Base-by-base conservation (phyloP, 1,140 invertebrate species). In the Coelopa frigida region DNA sequence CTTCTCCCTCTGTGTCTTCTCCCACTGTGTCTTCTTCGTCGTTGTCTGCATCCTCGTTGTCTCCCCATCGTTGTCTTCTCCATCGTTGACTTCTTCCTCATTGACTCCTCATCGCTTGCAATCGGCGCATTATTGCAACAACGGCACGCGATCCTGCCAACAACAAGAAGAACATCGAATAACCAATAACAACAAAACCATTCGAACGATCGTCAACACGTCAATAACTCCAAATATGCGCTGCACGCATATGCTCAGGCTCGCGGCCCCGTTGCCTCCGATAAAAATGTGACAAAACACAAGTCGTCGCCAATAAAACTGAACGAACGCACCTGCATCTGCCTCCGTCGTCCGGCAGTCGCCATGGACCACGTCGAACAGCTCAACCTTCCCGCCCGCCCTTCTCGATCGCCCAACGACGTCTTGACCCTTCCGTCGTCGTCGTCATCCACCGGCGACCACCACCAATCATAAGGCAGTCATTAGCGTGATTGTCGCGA, bases 211-310 rank as follows among this genome's bases (percentile, higher is more conserved):
- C 24, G 32, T n/a, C 40, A 29, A 20, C 5, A 18, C 37, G 37
- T n/a, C 22, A 22, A 21, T 23, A n/a, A 21, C 32, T 14, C 12
- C 22, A 4, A 1, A 27, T 29, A 20, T 17, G 15, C 12, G 15
- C 21, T 1, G 27, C 27, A 29, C 27, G n/a, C 27, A 29, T 26
- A 17, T 41, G n/a, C 21, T 22, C 18, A n/a, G 11, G 23, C 23
- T 26, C 31, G 15, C 31, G 40, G 27, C 20, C 17, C 23, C 40
- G 32, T 29, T n/a, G n/a, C n/a, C n/a, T n/a, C 40, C 32, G 40
- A 42, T 42, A 42, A 42, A 29, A 29, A 42, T 42, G 40, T 42
- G 40, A 42, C 40, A 42, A 42, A 42, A 42, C 40, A 42, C 24
- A 42, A 42, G 40, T 42, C 32, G 40, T 20, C 15, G 32, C 32